A percentile compares a stretch with the other conserved stretches of the same genome.
Evolutionary conservation across 2,888 invertebrate species (phyloP).

Genomic region (Gonocerus acuteangulatus): DNA sequence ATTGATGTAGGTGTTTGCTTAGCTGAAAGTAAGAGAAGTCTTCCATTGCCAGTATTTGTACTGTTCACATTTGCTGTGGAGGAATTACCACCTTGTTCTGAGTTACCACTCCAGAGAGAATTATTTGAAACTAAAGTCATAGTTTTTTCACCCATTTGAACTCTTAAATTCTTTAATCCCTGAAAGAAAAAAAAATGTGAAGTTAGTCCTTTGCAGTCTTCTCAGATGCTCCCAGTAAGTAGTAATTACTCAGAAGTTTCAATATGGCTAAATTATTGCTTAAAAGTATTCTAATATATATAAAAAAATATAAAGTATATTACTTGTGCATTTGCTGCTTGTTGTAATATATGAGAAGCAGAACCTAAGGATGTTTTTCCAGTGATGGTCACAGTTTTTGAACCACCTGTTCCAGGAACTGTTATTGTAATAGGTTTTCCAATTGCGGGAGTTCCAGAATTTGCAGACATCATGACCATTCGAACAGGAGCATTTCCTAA

Average conservation of each 20-base stretch:
- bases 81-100: slow-evolving; percentile 1
- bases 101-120: slow-evolving; percentile 24
- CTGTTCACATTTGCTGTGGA: slow-evolving; percentile 10
- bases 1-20: slow-evolving; percentile 31
- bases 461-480: slow-evolving; percentile 53
- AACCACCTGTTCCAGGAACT: slow-evolving; percentile 49
- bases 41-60: slow-evolving; percentile 15
- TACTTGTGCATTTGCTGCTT: slow-evolving; percentile 29
- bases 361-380: slow-evolving; percentile 45
- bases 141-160: slow-evolving; percentile 35
- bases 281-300: too few species aligned
- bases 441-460: slow-evolving; percentile 46
- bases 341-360: slow-evolving; percentile 34
- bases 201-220: too few species aligned
- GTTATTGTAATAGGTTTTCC: slow-evolving; percentile 64
- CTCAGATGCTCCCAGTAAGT: too few species aligned
- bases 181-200: slow-evolving; percentile 4
- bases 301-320: too few species aligned
- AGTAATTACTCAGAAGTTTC: too few species aligned
- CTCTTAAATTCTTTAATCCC: slow-evolving; percentile 33
- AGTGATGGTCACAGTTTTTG: slow-evolving; percentile 55
- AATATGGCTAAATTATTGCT: too few species aligned
- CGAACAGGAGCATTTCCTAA: slow-evolving; percentile 31
- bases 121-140: slow-evolving; percentile 33
- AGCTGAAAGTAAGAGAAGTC: slow-evolving; percentile 26